Conservation (phyloP, 92 coral and sea anemone genomes). For the Zoanthus sansibaricus region DNA sequence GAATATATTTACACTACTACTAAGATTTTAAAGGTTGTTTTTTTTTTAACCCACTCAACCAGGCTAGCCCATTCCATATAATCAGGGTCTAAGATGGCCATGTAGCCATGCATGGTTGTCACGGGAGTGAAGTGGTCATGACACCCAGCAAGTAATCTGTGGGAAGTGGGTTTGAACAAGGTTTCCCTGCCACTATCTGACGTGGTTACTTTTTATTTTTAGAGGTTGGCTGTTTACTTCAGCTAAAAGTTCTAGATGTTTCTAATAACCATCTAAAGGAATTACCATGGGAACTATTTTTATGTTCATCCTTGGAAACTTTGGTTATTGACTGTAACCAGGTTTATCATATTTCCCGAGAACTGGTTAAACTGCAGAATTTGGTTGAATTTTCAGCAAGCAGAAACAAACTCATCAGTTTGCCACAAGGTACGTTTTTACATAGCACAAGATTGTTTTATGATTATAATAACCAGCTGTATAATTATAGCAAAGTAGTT, state of each 20-base stretch:
- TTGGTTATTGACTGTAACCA: constrained; percentile 67
- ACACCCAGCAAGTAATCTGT: too few species aligned
- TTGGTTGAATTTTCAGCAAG: constrained; percentile 67
- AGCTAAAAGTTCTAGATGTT: constrained; percentile 71
- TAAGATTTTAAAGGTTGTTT: too few species aligned
- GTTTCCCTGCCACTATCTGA: too few species aligned
- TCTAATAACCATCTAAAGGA: constrained; percentile 66
- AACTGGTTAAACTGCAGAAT: constrained; percentile 48
- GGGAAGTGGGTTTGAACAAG: too few species aligned
- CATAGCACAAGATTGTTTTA: background rate
- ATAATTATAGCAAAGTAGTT: too few species aligned
- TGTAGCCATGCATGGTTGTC: too few species aligned
- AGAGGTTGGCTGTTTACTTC: constrained; percentile 68
- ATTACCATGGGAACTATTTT: constrained; percentile 73
- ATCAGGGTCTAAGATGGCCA: too few species aligned
- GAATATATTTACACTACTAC: too few species aligned
- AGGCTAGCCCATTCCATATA: too few species aligned
- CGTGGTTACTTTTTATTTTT: background rate
- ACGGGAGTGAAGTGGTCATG: too few species aligned
- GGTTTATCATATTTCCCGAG: constrained; percentile 64
- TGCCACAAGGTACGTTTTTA: constrained; percentile 65
- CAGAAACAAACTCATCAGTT: constrained; percentile 53
- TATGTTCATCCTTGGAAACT: constrained; percentile 59
- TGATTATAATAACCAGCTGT: too few species aligned
- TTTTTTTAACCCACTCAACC: too few species aligned